Evolutionary conservation across 2,888 invertebrate genomes (phyloP).

Genomic region (Cynaeus angustus): DNA sequence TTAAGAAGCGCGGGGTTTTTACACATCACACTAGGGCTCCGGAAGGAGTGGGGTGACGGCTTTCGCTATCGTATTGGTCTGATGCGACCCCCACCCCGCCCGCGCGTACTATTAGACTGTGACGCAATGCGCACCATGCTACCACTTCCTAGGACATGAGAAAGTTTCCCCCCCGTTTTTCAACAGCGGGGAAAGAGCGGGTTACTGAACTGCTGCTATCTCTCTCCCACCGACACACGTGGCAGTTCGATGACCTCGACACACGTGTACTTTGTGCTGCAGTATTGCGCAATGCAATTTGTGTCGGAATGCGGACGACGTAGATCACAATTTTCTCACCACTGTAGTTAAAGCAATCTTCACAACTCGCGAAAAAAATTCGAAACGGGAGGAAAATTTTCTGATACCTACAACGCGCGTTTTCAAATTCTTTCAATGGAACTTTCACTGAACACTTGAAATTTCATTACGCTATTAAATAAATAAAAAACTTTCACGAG

Average conservation of each 20-base stretch:
- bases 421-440: not conserved
- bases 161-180: slow-evolving; percentile 42
- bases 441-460: slow-evolving; percentile 16
- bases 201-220: slow-evolving; percentile 56
- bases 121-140: slow-evolving; percentile 64
- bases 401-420: not conserved
- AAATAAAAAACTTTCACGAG: slow-evolving; percentile 36
- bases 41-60: slow-evolving; percentile 52
- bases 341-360: not conserved
- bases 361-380: slow-evolving; percentile 1
- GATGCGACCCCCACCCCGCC: slow-evolving; percentile 55
- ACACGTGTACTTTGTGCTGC: slow-evolving; percentile 62
- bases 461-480: slow-evolving; percentile 10
- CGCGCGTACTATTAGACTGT: slow-evolving; percentile 57
- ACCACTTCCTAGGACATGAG: slow-evolving; percentile 56
- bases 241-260: slow-evolving; percentile 65
- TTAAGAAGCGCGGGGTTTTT: slow-evolving; percentile 63
- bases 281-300: slow-evolving; percentile 62
- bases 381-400: not conserved
- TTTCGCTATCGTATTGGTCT: slow-evolving; percentile 59
- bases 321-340: not conserved
- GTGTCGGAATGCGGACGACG: slow-evolving; percentile 55
- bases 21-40: slow-evolving; percentile 57
- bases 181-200: slow-evolving; percentile 36
- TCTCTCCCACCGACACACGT: slow-evolving; percentile 62